Percentiles rank a stretch among this genome's conserved stretches.
Conservation (phyloP, 2,888 invertebrate species). For the Euproctis similis region DNA sequence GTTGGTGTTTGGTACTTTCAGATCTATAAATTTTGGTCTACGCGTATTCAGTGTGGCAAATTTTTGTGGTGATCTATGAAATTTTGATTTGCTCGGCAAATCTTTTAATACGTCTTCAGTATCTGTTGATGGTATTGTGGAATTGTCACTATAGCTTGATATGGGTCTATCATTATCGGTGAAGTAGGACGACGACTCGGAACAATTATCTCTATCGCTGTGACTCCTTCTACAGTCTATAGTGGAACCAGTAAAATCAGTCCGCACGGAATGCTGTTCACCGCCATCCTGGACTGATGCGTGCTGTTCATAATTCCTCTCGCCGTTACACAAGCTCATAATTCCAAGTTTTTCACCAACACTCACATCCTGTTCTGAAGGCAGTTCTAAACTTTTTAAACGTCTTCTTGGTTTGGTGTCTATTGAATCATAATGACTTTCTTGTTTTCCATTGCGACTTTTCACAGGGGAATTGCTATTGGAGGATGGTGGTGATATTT, state of each 20-base stretch:
- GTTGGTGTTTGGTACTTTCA: slow-evolving; percentile 42
- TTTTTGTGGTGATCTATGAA: slow-evolving; percentile 69
- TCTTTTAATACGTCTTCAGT: slow-evolving; percentile 69
- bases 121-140: slow-evolving; percentile 67
- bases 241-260: slow-evolving; percentile 58
- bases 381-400: slow-evolving; percentile 59
- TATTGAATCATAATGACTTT: slow-evolving; percentile 68
- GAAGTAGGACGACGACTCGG: slow-evolving; percentile 67
- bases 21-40: slow-evolving; percentile 66
- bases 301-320: slow-evolving; percentile 55
- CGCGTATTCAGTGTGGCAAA: slow-evolving; percentile 66
- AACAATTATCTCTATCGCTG: slow-evolving; percentile 70
- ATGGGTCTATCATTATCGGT: slow-evolving; percentile 70
- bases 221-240: slow-evolving; percentile 65
- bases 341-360: slow-evolving; percentile 49
- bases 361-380: slow-evolving; percentile 45
- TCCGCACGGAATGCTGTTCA: slow-evolving; percentile 66
- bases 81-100: slow-evolving; percentile 64
- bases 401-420: slow-evolving; percentile 66
- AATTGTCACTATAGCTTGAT: slow-evolving; percentile 70
- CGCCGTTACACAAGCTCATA: slow-evolving; percentile 56
- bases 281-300: slow-evolving; percentile 53
- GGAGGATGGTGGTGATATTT: slow-evolving; percentile 59
- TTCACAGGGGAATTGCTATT: slow-evolving; percentile 57
- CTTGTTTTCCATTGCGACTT: slow-evolving; percentile 43